Evolutionary conservation across 1,140 invertebrate genomes (phyloP).

Genomic region (Drosophila ironensis): DNA sequence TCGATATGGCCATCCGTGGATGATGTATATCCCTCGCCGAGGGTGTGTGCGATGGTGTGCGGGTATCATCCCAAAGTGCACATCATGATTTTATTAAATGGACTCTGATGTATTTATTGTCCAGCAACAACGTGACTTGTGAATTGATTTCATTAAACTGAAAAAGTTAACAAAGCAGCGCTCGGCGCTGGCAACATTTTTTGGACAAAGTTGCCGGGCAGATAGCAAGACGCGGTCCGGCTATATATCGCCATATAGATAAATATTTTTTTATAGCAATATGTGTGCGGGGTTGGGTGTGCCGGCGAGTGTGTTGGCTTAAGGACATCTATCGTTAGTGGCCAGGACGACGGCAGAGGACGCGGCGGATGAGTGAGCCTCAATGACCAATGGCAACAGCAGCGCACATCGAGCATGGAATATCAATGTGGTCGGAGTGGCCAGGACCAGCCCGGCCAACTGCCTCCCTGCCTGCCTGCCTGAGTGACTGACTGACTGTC

Average conservation of each 20-base stretch:
- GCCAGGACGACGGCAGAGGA: conserved; percentile 16
- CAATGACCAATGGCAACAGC: conserved; percentile 76
- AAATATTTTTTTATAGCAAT: conserved; percentile 64
- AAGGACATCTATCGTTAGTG: conserved; percentile 75
- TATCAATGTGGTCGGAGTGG: conserved; percentile 71
- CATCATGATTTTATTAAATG: conserved; percentile 82
- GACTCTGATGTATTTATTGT: conserved; percentile 82
- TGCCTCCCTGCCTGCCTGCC: conserved; percentile 13
- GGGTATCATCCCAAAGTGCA: conserved; percentile 74
- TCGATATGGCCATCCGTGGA: conserved; percentile 47
- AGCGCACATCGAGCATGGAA: conserved; percentile 60
- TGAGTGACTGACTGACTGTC: conserved; percentile 30
- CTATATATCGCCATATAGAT: conserved; percentile 66
- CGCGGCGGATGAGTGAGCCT: conserved; percentile 38
- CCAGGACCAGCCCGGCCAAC: conserved; percentile 18
- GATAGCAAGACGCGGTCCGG: conserved; percentile 3
- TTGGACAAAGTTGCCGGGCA: conserved; percentile 55
- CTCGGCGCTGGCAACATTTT: conserved; percentile 52
- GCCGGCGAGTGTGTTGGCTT: conserved; percentile 53
- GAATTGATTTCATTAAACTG: conserved; percentile 82
- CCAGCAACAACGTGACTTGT: conserved; percentile 82
- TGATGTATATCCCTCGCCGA: conserved; percentile 16
- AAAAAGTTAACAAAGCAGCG: conserved; percentile 77
- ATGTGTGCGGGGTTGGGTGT: conserved; percentile 25
- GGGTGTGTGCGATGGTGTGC: conserved; percentile 11